phyloP scores from a whole-genome alignment of 2,888 invertebrate genomes.

The Athalia cordata region DNA sequence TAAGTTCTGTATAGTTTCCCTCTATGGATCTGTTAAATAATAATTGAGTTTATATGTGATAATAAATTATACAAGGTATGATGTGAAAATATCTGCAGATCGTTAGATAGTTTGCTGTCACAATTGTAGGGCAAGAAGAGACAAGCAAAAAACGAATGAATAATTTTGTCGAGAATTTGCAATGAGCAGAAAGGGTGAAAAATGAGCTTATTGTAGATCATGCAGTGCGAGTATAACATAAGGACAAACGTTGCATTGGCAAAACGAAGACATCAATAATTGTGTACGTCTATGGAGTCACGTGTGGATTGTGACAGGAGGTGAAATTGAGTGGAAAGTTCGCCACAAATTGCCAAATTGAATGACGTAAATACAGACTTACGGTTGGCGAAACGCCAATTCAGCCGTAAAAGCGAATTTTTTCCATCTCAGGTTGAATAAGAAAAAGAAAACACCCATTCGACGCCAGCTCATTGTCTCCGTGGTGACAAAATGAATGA shows the following conservation, averaged over 20 bases:
- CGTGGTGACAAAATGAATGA: background rate
- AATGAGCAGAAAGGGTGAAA: too few species aligned
- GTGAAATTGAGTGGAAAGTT: constrained; percentile 39
- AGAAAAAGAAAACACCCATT: constrained; percentile 4
- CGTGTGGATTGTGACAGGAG: constrained; percentile 35
- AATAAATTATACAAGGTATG: too few species aligned
- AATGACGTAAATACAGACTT: constrained; percentile 37
- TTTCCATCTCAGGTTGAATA: background rate
- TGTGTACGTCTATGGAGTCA: constrained; percentile 16
- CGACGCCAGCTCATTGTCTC: constrained; percentile 16
- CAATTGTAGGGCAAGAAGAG: too few species aligned
- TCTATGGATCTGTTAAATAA: background rate
- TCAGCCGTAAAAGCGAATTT: constrained; percentile 32
- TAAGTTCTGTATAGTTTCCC: background rate
- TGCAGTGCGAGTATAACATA: background rate
- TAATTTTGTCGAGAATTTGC: too few species aligned
- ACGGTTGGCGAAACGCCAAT: constrained; percentile 37
- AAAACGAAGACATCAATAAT: constrained; percentile 4
- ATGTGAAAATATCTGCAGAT: too few species aligned
- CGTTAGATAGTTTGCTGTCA: too few species aligned
- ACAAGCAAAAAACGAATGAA: too few species aligned
- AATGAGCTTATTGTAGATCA: background rate
- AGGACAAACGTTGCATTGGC: background rate
- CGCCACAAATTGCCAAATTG: constrained; percentile 35
- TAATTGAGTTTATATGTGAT: background rate